These are phyloP conservation scores for Harmothoe impar DNA, from an alignment of 2,888 invertebrate genomes.

Conservation along the genomic window DNA sequence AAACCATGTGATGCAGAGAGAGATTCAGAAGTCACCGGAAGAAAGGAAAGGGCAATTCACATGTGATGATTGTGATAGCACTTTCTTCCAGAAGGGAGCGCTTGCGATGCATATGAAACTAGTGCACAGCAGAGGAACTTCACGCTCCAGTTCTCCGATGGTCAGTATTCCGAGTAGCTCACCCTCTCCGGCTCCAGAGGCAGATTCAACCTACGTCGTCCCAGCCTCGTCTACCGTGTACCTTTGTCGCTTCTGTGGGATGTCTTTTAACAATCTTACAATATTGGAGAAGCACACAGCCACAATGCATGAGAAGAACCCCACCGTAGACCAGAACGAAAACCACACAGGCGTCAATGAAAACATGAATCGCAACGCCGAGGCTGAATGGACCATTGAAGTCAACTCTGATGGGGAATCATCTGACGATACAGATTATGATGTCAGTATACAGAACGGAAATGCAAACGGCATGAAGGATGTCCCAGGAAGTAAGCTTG, in stretches of 20 bases:
- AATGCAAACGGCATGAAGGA: neutral
- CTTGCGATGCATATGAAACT: slow-evolving; percentile 41
- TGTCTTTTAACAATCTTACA: neutral
- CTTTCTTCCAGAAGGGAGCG: slow-evolving; percentile 20
- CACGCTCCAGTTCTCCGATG: neutral
- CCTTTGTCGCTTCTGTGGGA: slow-evolving; percentile 2
- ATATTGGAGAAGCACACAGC: neutral
- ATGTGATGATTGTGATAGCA: neutral
- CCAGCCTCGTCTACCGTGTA: neutral
- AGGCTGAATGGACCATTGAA: neutral
- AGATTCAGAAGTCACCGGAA: neutral
- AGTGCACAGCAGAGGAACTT: neutral
- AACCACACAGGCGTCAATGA: neutral
- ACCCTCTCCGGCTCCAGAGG: neutral
- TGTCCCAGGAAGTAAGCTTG: neutral
- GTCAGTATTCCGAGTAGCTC: slow-evolving; percentile 20
- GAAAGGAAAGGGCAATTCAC: neutral
- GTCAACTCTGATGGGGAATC: neutral
- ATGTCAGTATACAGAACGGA: neutral
- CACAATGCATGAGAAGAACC: slow-evolving; percentile 2
- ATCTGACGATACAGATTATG: neutral
- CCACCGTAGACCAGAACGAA: neutral
- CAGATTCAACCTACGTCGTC: neutral
- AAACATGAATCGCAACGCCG: neutral
- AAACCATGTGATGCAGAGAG: neutral